Base-by-base conservation (phyloP, 2,888 invertebrate species). In the Marasmarcha lunaedactyla region DNA sequence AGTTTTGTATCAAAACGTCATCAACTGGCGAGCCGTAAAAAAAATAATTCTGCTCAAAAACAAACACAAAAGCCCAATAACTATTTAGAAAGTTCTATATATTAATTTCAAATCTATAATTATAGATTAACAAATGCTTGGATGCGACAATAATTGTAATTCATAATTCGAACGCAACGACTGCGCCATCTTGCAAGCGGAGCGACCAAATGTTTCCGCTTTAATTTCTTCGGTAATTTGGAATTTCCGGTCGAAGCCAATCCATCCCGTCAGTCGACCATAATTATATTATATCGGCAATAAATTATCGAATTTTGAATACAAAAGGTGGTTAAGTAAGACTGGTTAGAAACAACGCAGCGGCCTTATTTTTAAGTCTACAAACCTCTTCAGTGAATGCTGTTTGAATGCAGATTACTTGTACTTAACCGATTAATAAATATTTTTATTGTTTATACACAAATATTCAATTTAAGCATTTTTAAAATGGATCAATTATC, bases 261-360 rank as follows among this genome's bases (percentile, higher is more conserved):
- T 81, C 79, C 78, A 70, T 77, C 78, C 74, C 72, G 74, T 71
- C 79, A 74, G 74, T 58, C 69, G 65, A 62, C 71, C 71, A 63
- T 83, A 83, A 83, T 83, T 81, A 81, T 81, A 83, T 83, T 83
- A 83, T 83, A 81, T 83, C 78, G 79, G 76, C 77, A 73, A 83
- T 81, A 79, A 78, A 83, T 83, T 83, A 83, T 81, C 76, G 71
- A 83, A 73, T 73, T 79, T 78, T 76, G 73, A 73, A 73, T 71
- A 77, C 71, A 71, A 74, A 70, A 72, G 71, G 66, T 64, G 66
- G 69, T 71, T 73, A 65, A 68, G 67, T 65, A 63, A 60, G 62
- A 71, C 76, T 69, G 58, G 69, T 68, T 70, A 64, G 65, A 68
- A 58, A 61, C 55, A 67, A 20, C 3, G 7, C 20, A 68, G 20